Conservation (phyloP, 2,888 invertebrate species). For the Drosophila suboccidentalis region DNA sequence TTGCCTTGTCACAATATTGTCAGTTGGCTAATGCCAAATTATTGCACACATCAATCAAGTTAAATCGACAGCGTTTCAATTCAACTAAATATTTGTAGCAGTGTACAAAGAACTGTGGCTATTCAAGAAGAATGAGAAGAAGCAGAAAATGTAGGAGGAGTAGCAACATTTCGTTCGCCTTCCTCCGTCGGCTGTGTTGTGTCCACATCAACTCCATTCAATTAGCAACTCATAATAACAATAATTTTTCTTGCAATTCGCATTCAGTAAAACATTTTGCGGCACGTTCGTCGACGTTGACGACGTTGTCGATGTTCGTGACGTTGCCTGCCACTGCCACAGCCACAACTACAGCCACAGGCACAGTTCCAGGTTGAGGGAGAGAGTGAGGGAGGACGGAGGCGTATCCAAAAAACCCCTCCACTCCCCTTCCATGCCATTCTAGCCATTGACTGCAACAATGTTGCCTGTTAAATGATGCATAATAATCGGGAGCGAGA, state of each 20-base stretch:
- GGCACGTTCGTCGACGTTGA: constrained; percentile 66
- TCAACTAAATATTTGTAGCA: constrained; percentile 35
- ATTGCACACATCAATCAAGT: constrained; percentile 46
- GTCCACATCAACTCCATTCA: constrained; percentile 73
- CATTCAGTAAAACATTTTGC: constrained; percentile 76
- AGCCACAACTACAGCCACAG: constrained; percentile 1
- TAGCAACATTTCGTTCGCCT: constrained; percentile 27
- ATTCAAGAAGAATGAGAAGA: constrained; percentile 5
- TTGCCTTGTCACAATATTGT: constrained; percentile 28
- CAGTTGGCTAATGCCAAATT: constrained; percentile 33
- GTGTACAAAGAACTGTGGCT: constrained; percentile 31
- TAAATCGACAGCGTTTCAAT: neutral
- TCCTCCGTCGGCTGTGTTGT: constrained; percentile 1
- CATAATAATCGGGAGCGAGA: constrained; percentile 75
- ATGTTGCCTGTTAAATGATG: constrained; percentile 81
- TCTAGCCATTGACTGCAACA: constrained; percentile 76
- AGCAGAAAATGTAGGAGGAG: constrained; percentile 11
- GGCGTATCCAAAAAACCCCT: constrained; percentile 23
- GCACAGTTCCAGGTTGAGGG: constrained; percentile 5
- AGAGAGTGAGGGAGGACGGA: neutral
- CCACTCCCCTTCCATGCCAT: constrained; percentile 34
- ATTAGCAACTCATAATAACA: constrained; percentile 82
- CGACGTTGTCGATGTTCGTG: constrained; percentile 63
- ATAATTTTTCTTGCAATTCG: constrained; percentile 79
- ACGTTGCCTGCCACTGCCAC: constrained; percentile 48